These are phyloP conservation scores for Drosophila bocki DNA, from an alignment of 1,140 invertebrate genomes.

Conservation along the genomic window DNA sequence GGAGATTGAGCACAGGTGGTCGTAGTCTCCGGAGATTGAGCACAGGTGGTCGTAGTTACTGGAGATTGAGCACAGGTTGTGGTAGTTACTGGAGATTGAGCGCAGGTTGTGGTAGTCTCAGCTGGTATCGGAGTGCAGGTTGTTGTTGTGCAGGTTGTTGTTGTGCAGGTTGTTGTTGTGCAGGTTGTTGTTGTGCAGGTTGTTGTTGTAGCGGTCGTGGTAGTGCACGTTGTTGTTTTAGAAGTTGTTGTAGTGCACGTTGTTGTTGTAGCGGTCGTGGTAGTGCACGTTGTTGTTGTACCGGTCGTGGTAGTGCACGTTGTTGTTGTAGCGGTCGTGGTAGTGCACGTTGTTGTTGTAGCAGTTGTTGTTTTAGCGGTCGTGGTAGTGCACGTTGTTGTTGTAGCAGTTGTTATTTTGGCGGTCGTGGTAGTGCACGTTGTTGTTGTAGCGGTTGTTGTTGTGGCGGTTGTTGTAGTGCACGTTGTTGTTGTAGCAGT, in stretches of 20 bases:
- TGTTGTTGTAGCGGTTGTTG: constrained; percentile 22
- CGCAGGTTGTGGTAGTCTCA: constrained; percentile 27
- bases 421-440: not conserved
- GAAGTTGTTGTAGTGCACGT: constrained; percentile 18
- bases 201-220: constrained; percentile 19
- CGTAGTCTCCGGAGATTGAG: not conserved
- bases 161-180: constrained; percentile 4
- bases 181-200: constrained; percentile 22
- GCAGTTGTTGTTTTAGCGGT: constrained; percentile 25
- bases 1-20: constrained; percentile 15
- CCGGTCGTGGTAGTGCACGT: not conserved
- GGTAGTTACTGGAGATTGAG: constrained; percentile 5
- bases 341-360: constrained; percentile 8
- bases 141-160: constrained; percentile 15
- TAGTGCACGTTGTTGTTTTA: constrained; percentile 6
- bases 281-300: constrained; percentile 18
- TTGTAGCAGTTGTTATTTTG: too few species aligned
- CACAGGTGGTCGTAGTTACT: not conserved
- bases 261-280: constrained; percentile 32
- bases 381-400: constrained; percentile 27
- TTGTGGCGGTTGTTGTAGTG: constrained; percentile 33
- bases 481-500: constrained; percentile 27
- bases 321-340: constrained; percentile 26
- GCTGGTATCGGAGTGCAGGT: not conserved
- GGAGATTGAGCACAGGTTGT: constrained; percentile 7